phyloP scores from a whole-genome alignment of 2,797 vertebrate species.

The Sebastes itinus region DNA sequence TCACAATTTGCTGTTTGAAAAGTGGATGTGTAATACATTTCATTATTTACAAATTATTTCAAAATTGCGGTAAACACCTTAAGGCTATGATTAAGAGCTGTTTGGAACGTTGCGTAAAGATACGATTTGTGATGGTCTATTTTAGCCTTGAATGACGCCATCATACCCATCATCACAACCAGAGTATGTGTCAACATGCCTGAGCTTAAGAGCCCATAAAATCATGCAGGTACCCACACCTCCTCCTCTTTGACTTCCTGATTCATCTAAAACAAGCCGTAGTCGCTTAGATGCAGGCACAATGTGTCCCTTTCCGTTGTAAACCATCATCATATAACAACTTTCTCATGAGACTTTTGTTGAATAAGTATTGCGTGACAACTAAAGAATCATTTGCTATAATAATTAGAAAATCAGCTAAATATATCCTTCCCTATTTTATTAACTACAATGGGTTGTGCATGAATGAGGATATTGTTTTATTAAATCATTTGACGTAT shows the following conservation, averaged over 20 bases:
- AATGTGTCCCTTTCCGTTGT: not conserved
- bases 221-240: not conserved
- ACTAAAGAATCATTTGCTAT: not conserved
- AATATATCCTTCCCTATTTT: too few species aligned
- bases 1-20: conserved; percentile 12
- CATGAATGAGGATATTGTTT: not conserved
- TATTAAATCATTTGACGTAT: too few species aligned
- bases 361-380: not conserved
- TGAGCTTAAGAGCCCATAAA: not conserved
- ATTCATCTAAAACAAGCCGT: not conserved
- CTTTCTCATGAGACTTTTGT: not conserved
- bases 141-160: not conserved
- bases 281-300: not conserved
- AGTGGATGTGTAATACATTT: not conserved
- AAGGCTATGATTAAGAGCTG: not conserved
- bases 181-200: conserved; percentile 25
- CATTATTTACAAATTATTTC: not conserved
- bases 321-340: not conserved
- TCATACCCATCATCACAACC: conserved; percentile 13
- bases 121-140: not conserved
- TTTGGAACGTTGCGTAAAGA: not conserved
- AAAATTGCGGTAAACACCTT: conserved; percentile 20
- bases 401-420: not conserved
- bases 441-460: not conserved
- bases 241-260: not conserved